Evolutionary conservation across 2,888 invertebrate genomes (phyloP), one percentile per base, ranked within the genome.

Genomic region (Sphaeridia pumilis): DNA sequence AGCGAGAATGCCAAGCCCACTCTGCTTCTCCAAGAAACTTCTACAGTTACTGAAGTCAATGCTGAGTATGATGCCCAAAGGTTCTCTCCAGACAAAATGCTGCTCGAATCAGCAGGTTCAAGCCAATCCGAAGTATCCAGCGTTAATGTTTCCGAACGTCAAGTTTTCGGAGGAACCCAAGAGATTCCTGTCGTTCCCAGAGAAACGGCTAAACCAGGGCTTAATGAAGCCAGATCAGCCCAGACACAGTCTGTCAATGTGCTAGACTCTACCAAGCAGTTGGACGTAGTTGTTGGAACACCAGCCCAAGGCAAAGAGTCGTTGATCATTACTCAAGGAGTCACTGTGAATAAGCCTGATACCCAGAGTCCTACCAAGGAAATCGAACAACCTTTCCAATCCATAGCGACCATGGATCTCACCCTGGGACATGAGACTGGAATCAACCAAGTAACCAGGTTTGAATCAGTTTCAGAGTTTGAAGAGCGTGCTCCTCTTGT

Each of bases 331-430:
- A 52, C 52, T 5, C 46, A 46, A 17, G 38, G 46, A 5, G 31
- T 46, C 2, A 46, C 34, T 1, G 45, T 52, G 1, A 14, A 25
- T 4, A 41, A 38, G n/a, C 31, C 52, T 2, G 52, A 46, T 38
- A 52, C 46, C 2, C 52, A 52, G 25, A 46, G 46, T 27, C 52
- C 52, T 10, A 52, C 52, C 2, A 38, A 24, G 27, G 52, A 52
- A 22, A 14, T 52, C 2, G 26, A 38, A 28, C 41, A 28, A 31
- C 41, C 28, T 1, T 14, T 42, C 22, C 38, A 38, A 25, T 38
- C 38, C 22, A n/a, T 41, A 1, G 52, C 52, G 2, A 36, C 46
- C 12, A 21, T 52, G 17, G 52, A 52, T 20, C 4, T 52, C 21
- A 27, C 7, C 17, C 46, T 52, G 4, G 52, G 52, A 2, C 52